Base-by-base conservation (phyloP, 1,140 invertebrate genomes). In the Carposina sasakii region DNA sequence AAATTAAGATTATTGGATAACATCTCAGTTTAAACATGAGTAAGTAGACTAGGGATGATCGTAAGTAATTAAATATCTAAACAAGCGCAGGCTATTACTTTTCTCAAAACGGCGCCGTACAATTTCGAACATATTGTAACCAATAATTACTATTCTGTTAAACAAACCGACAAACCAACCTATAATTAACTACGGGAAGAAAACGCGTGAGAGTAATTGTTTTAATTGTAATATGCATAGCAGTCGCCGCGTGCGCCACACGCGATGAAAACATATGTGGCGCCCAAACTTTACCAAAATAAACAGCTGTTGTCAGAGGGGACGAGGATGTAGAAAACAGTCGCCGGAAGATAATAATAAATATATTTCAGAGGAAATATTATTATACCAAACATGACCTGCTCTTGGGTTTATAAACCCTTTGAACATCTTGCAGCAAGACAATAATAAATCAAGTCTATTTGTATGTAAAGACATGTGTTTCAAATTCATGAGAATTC, bases 191-290 rank as follows among this genome's bases (percentile, higher is more conserved):
- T 40, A 37, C 47, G 49, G 56, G 50, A 72, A 63, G 63, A 68
- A 71, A 75, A 58, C 62, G 63, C 57, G 67, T 70, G 62, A 70
- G 64, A 73, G 67, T 65, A 69, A 75, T 64, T 63, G 60, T 57
- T 71, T 70, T 70, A 65, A 68, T 68, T 70, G 63, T 74, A 60
- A 67, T 66, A 68, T 50, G 57, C 50, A 63, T 63, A 60, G 47
- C 46, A 43, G 37, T 15, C 30, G 48, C 42, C 54, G 57, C 62
- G 61, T 34, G 57, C 67, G 63, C 60, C 63, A 57, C 71, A 76
- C 67, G 68, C 72, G 61, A 72, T 54, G 33, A 22, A 54, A 56
- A 52, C 39, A 57, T 50, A 48, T 46, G 49, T 41, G 42, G 55
- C 55, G 54, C 37, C 50, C 56, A 62, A 53, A 48, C 46, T 59